A percentile compares a stretch with the other conserved stretches of the same genome.
Conservation (phyloP, 2,888 invertebrate genomes). For the Epirrhoe alternata region DNA sequence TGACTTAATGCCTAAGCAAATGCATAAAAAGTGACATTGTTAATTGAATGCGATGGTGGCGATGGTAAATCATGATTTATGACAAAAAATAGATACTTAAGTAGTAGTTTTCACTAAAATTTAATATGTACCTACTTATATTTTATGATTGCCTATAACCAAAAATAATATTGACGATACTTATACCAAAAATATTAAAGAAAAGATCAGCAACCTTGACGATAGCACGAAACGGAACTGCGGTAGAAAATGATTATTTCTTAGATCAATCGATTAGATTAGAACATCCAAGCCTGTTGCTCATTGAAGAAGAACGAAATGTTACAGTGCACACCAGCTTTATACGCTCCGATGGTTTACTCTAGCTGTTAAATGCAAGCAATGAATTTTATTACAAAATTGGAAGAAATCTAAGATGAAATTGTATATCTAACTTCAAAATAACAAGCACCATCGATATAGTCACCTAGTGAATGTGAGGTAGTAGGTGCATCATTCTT, state of each 20-base stretch:
- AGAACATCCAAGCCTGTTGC: constrained; percentile 9
- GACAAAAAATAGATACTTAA: too few species aligned
- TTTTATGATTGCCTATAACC: too few species aligned
- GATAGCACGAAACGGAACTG: constrained; percentile 12
- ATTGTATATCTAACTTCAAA: not conserved
- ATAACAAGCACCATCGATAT: too few species aligned
- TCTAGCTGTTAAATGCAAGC: not conserved
- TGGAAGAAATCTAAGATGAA: not conserved
- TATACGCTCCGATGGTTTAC: constrained; percentile 7
- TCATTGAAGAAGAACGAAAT: constrained; percentile 17
- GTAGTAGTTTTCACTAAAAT: too few species aligned
- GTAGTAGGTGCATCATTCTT: too few species aligned
- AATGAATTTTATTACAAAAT: not conserved
- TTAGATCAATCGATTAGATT: constrained; percentile 16
- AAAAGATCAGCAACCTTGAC: not conserved
- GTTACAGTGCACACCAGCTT: constrained; percentile 5
- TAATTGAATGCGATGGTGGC: too few species aligned
- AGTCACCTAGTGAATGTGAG: too few species aligned
- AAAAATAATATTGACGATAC: not conserved
- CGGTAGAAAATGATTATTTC: constrained; percentile 4
- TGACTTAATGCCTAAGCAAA: not conserved
- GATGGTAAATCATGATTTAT: too few species aligned
- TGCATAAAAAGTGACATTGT: too few species aligned
- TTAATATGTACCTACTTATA: too few species aligned
- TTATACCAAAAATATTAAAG: not conserved